Evolutionary conservation across 2,113 vertebrate genomes (phyloP).

Genomic region (Chloropsis cyanopogon): DNA sequence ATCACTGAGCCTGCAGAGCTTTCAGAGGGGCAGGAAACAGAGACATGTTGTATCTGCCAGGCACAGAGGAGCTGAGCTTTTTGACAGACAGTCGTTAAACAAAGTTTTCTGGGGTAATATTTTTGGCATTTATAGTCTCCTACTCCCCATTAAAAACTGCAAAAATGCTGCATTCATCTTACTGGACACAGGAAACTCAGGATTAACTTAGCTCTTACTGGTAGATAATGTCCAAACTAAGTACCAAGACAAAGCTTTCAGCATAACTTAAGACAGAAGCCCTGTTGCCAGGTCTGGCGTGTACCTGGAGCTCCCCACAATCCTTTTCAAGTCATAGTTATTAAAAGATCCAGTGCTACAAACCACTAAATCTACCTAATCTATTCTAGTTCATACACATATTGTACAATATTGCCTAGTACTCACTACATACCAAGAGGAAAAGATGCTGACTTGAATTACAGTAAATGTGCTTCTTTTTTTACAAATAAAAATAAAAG

Average conservation of each 20-base stretch:
- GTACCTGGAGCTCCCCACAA: conserved; percentile 32
- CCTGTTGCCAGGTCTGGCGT: conserved; percentile 20
- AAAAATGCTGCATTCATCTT: neutral
- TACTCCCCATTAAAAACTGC: neutral
- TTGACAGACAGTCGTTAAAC: neutral
- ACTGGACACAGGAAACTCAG: neutral
- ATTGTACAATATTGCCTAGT: conserved; percentile 69
- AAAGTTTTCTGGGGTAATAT: neutral
- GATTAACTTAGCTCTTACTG: conserved; percentile 1
- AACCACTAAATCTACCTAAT: conserved; percentile 74
- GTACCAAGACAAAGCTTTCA: neutral
- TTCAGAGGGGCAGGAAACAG: neutral
- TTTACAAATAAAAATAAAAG: neutral
- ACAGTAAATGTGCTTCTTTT: conserved; percentile 72
- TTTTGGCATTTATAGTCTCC: conserved; percentile 16
- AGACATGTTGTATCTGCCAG: neutral
- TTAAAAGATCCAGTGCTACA: conserved; percentile 65
- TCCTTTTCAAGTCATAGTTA: conserved; percentile 59
- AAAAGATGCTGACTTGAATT: conserved; percentile 60
- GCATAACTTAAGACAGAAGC: conserved; percentile 12
- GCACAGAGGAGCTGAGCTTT: neutral
- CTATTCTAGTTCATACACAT: conserved; percentile 70
- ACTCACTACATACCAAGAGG: conserved; percentile 67
- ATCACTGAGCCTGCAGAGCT: neutral
- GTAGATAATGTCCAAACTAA: neutral